These are phyloP conservation scores for Phragmatobia fuliginosa DNA, from an alignment of 2,888 invertebrate species.

Conservation along the genomic window DNA sequence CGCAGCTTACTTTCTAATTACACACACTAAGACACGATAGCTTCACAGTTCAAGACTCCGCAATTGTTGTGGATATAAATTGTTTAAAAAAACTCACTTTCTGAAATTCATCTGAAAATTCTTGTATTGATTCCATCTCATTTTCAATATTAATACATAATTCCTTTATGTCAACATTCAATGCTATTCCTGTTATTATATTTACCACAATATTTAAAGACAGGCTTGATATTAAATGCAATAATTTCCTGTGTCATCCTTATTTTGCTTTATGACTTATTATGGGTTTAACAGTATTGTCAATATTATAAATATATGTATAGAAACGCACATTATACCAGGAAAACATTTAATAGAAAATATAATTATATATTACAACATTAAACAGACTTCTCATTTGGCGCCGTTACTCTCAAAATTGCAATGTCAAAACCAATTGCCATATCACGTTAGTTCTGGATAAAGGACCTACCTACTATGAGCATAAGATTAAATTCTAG, in stretches of 20 bases:
- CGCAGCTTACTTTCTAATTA: slow-evolving; percentile 56
- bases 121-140: not conserved
- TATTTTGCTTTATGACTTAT: slow-evolving; percentile 4
- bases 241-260: slow-evolving; percentile 4
- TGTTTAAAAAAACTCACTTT: not conserved
- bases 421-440: slow-evolving; percentile 66
- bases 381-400: slow-evolving; percentile 37
- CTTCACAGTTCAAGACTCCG: slow-evolving; percentile 34
- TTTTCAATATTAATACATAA: not conserved
- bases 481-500: too few species aligned
- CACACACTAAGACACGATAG: slow-evolving; percentile 38
- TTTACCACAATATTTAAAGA: slow-evolving; percentile 1
- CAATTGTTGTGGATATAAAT: not conserved
- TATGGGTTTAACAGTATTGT: not conserved
- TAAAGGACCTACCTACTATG: slow-evolving; percentile 50
- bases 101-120: not conserved
- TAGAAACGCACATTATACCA: not conserved
- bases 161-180: not conserved
- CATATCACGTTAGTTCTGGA: slow-evolving; percentile 67
- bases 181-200: not conserved
- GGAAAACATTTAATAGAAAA: too few species aligned
- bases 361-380: too few species aligned
- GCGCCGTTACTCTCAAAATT: slow-evolving; percentile 50
- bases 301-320: not conserved
- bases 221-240: not conserved